Evolutionary conservation across 2,113 vertebrate species (phyloP).

Genomic region (Papio anubis): DNA sequence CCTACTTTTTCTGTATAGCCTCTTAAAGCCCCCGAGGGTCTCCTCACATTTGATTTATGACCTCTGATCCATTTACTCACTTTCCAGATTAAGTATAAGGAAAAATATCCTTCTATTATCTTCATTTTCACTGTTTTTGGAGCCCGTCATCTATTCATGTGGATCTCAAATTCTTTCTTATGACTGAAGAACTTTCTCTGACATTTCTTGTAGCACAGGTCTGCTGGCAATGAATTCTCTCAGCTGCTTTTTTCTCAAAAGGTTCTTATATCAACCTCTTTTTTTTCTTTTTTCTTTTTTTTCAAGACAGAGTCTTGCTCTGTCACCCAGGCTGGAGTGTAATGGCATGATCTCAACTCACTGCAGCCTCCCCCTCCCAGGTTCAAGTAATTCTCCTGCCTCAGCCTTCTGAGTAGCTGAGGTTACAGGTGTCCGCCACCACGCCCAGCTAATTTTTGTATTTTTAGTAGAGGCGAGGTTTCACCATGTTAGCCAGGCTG

Average conservation of each 20-base stretch:
- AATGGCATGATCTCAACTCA: too few relatives aligned
- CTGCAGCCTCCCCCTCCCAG: too few relatives aligned
- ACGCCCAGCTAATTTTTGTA: too few relatives aligned
- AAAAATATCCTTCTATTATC: background rate
- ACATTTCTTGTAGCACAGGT: background rate
- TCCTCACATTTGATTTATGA: background rate
- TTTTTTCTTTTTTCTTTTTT: too few relatives aligned
- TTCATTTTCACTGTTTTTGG: background rate
- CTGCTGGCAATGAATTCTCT: background rate
- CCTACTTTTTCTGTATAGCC: background rate
- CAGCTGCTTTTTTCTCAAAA: background rate
- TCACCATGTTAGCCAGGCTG: too few relatives aligned
- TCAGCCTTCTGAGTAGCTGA: too few relatives aligned
- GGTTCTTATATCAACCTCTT: background rate
- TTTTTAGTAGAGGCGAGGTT: too few relatives aligned
- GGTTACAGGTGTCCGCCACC: too few relatives aligned
- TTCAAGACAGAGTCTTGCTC: too few relatives aligned
- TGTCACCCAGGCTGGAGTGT: too few relatives aligned
- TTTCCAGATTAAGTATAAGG: background rate
- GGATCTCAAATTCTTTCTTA: background rate
- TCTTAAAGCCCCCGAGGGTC: too few relatives aligned
- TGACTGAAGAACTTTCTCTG: background rate
- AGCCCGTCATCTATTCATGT: background rate
- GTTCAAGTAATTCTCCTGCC: too few relatives aligned
- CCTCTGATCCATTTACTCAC: background rate